phyloP scores from a whole-genome alignment of 2,888 invertebrate genomes.

The Exephanes ischioxanthus region DNA sequence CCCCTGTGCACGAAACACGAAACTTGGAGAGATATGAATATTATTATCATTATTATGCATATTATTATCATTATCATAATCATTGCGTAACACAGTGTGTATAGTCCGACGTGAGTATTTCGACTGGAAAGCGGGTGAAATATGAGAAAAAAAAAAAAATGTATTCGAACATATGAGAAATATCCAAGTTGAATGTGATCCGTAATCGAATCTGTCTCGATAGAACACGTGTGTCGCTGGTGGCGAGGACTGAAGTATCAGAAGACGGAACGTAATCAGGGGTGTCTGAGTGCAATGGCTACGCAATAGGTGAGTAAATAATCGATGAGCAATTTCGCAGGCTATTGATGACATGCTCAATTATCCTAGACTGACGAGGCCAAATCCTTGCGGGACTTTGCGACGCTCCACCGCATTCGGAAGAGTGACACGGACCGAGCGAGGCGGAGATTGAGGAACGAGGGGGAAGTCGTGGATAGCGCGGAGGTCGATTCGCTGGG shows the following conservation, averaged over 20 bases:
- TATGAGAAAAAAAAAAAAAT: background rate
- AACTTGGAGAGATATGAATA: conserved; percentile 51
- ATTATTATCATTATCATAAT: background rate
- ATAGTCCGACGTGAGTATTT: background rate
- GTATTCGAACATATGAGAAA: background rate
- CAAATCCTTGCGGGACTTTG: background rate
- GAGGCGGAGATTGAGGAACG: background rate
- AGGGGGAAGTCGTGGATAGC: background rate
- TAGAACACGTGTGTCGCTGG: too few species aligned
- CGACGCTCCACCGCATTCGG: background rate
- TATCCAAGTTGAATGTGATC: background rate
- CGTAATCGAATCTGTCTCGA: too few species aligned
- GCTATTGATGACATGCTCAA: background rate
- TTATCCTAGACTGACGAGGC: background rate
- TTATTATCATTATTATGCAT: conserved; percentile 19
- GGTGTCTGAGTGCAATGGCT: background rate
- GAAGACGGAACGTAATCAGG: background rate
- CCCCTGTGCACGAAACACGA: conserved; percentile 43
- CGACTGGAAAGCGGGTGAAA: background rate
- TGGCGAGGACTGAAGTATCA: too few species aligned
- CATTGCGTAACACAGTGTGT: background rate
- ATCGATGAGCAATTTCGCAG: background rate
- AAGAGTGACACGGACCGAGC: background rate
- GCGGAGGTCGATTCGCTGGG: background rate
- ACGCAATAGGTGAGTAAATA: background rate